Evolutionary conservation across 2,888 invertebrate species (phyloP).

Genomic region (Heliconius erato): DNA sequence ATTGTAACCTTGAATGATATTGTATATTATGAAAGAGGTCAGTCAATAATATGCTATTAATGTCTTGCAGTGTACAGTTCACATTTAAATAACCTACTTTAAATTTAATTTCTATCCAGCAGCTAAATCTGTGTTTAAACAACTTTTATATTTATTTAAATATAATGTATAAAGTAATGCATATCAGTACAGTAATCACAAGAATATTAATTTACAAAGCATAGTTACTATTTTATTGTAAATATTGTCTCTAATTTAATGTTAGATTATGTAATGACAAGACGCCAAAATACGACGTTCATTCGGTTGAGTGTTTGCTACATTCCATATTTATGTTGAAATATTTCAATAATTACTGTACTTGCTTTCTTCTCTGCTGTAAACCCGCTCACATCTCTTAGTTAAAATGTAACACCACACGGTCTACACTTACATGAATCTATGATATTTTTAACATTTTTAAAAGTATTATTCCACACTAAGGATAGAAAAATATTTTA

Average conservation of each 20-base stretch:
- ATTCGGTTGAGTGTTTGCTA: constrained; percentile 85
- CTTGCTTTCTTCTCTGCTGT: constrained; percentile 57
- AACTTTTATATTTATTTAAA: constrained; percentile 85
- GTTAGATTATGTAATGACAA: constrained; percentile 79
- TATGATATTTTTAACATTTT: background rate
- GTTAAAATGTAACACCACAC: constrained; percentile 32
- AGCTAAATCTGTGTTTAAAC: constrained; percentile 84
- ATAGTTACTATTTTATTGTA: constrained; percentile 84
- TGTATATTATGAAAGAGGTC: constrained; percentile 75
- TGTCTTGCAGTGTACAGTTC: constrained; percentile 81
- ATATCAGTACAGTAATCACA: constrained; percentile 83
- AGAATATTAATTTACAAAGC: constrained; percentile 82
- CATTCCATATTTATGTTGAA: constrained; percentile 86
- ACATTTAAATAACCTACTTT: constrained; percentile 78
- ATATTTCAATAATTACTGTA: constrained; percentile 78
- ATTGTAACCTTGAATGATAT: constrained; percentile 76
- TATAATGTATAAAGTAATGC: constrained; percentile 76
- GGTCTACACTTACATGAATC: constrained; percentile 30
- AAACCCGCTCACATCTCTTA: constrained; percentile 44
- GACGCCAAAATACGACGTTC: constrained; percentile 78
- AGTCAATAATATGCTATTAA: constrained; percentile 75
- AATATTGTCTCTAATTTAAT: constrained; percentile 84
- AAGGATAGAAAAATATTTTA: background rate
- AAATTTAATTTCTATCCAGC: constrained; percentile 82
- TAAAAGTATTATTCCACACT: background rate